Percentiles rank a stretch among this genome's conserved stretches.
Evolutionary conservation across 1,140 invertebrate species (phyloP).

Genomic region (Drosophila lini): DNA sequence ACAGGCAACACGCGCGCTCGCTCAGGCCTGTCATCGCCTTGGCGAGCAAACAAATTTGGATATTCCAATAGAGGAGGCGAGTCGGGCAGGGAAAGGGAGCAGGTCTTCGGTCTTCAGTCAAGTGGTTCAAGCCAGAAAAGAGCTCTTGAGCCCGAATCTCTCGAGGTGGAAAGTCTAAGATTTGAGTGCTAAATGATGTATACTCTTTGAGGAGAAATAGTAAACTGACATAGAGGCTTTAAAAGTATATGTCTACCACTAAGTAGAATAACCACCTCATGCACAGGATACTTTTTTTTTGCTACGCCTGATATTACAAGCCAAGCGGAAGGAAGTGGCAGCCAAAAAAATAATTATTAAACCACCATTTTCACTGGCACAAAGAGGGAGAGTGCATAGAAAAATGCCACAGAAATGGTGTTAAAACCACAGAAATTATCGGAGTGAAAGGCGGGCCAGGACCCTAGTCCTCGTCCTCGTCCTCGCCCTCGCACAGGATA

Average conservation of each 20-base stretch:
- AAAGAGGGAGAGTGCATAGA: neutral
- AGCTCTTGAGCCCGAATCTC: conserved; percentile 10
- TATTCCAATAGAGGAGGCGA: conserved; percentile 29
- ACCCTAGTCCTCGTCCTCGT: neutral
- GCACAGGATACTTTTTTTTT: neutral
- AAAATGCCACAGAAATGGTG: conserved; percentile 45
- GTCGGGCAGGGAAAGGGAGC: conserved; percentile 16
- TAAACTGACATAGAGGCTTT: neutral
- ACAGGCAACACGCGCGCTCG: conserved; percentile 76
- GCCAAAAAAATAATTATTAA: conserved; percentile 23
- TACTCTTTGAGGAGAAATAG: neutral
- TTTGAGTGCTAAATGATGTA: neutral
- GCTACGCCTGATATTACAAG: conserved; percentile 65
- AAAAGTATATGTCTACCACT: too few relatives aligned
- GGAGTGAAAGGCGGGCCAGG: conserved; percentile 12
- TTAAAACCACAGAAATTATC: conserved; percentile 70
- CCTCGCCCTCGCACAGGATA: conserved; percentile 61
- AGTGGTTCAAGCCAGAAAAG: conserved; percentile 36
- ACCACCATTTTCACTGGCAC: conserved; percentile 2
- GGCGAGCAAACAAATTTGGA: conserved; percentile 68
- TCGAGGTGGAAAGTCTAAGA: conserved; percentile 3
- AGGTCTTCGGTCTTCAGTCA: conserved; percentile 28
- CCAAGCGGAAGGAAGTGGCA: conserved; percentile 72
- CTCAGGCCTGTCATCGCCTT: conserved; percentile 64
- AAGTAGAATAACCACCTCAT: neutral